These are phyloP conservation scores for Rhinoraja longicauda DNA, from an alignment of 2,797 vertebrate genomes.

Conservation along the genomic window DNA sequence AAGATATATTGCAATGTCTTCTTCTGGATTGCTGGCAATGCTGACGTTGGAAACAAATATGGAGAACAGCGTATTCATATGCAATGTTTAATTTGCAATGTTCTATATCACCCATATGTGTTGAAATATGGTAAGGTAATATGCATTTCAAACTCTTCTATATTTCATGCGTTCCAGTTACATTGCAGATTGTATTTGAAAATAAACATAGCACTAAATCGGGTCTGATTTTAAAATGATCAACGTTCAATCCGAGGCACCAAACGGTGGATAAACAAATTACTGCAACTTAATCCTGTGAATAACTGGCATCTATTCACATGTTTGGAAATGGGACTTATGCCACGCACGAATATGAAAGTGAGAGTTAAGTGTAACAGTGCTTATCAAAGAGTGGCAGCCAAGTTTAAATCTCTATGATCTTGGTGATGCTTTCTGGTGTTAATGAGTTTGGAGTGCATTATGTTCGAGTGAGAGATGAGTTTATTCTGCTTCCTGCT, in stretches of 20 bases:
- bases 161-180: neutral
- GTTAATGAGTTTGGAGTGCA: neutral
- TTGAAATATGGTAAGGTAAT: neutral
- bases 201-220: neutral
- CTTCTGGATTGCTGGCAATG: neutral
- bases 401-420: neutral
- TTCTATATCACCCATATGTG: neutral
- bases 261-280: neutral
- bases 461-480: neutral
- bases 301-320: neutral
- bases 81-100: neutral
- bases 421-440: neutral
- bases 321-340: neutral
- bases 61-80: neutral
- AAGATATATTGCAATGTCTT: neutral
- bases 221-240: neutral
- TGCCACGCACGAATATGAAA: neutral
- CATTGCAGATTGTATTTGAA: neutral
- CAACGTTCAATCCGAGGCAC: neutral
- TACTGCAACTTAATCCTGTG: neutral
- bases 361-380: neutral
- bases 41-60: neutral
- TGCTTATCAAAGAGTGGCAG: neutral
- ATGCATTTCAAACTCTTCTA: neutral
- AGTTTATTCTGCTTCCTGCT: constrained; percentile 10